phyloP scores from a whole-genome alignment of 2,797 vertebrate species.

The Yasuhikotakia modesta region DNA sequence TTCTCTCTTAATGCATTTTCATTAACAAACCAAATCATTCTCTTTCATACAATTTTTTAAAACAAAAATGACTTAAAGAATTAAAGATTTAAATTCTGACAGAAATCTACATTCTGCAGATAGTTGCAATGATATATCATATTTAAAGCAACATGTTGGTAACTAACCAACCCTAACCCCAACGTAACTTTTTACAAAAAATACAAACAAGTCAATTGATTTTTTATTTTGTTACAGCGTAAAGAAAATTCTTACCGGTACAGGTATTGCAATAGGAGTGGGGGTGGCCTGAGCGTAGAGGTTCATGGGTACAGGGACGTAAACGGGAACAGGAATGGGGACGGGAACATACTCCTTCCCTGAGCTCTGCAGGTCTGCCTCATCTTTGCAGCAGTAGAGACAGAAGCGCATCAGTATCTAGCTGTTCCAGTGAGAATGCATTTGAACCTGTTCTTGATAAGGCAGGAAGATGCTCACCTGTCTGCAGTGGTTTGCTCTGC shows the following conservation, averaged over 20 bases:
- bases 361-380: slow-evolving; percentile 76
- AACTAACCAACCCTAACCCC: not conserved
- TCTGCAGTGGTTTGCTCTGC: slow-evolving; percentile 94
- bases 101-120: no score
- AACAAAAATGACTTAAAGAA: no score
- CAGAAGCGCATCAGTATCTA: not conserved
- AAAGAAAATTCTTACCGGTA: slow-evolving; percentile 84
- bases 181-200: not conserved
- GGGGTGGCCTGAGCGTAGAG: slow-evolving; percentile 92
- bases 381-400: slow-evolving; percentile 65
- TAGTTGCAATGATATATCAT: no score
- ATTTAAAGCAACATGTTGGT: no score
- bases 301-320: slow-evolving; percentile 94
- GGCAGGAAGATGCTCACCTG: slow-evolving; percentile 74
- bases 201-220: not conserved
- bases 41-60: not conserved
- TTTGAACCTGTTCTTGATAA: not conserved
- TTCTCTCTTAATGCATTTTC: no score
- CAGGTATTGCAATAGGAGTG: slow-evolving; percentile 83
- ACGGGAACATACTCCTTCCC: slow-evolving; percentile 93
- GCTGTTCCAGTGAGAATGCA: not conserved
- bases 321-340: slow-evolving; percentile 94
- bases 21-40: not conserved
- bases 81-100: no score
- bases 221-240: not conserved